These are phyloP conservation scores for Bombyx mori DNA, from an alignment of 1,140 invertebrate species.

Conservation along the genomic window ASM3026992v2 NC_085115.1:9177501-9178000, in stretches of 20 bases:
- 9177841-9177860: constrained; percentile 31
- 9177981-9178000: constrained; percentile 52
- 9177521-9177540: constrained; percentile 54
- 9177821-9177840: constrained; percentile 23
- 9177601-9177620: constrained; percentile 1
- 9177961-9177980: constrained; percentile 48
- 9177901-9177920: constrained; percentile 36
- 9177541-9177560: constrained; percentile 45
- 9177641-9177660: too few species aligned
- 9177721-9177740: too few species aligned
- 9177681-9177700: too few species aligned
- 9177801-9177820: neutral
- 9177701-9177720: too few species aligned
- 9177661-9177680: too few species aligned
- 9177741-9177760: too few species aligned
- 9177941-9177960: constrained; percentile 40
- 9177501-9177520: constrained; percentile 52
- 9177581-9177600: constrained; percentile 44
- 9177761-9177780: neutral
- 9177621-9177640: neutral
- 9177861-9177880: constrained; percentile 14
- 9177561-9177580: constrained; percentile 26
- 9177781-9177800: neutral
- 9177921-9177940: constrained; percentile 49
- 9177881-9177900: constrained; percentile 18